A percentile compares a stretch with the other conserved stretches of the same genome.
Conservation (phyloP, 2,888 invertebrate genomes). For the Drosophila diplacantha region DNA sequence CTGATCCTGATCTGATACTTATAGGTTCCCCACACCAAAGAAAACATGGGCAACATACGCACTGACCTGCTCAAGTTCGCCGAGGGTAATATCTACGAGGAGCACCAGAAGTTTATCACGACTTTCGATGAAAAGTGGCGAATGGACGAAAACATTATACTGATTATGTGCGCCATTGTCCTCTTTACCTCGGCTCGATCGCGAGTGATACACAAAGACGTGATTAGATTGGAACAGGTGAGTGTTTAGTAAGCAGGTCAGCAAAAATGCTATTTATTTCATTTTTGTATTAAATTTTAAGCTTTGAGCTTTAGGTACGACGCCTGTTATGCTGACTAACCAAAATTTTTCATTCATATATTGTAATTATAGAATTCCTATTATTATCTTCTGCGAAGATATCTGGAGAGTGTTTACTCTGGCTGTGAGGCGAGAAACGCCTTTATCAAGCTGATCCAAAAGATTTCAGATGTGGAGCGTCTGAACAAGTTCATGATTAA, state of each 20-base stretch:
- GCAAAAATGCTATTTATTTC: neutral
- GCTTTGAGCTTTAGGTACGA: neutral
- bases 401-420: conserved; percentile 88
- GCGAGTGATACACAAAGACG: conserved; percentile 89
- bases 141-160: conserved; percentile 91
- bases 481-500: conserved; percentile 94
- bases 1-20: conserved; percentile 14
- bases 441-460: conserved; percentile 92
- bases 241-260: conserved; percentile 7
- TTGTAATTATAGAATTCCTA: conserved; percentile 86
- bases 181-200: conserved; percentile 91
- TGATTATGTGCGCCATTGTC: conserved; percentile 93
- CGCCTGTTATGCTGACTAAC: neutral
- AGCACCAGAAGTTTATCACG: conserved; percentile 89
- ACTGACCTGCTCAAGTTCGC: conserved; percentile 94
- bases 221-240: conserved; percentile 91
- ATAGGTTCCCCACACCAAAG: conserved; percentile 88
- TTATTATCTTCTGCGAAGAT: conserved; percentile 90
- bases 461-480: conserved; percentile 92
- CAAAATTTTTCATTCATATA: neutral
- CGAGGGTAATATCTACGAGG: conserved; percentile 91
- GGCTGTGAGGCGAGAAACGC: conserved; percentile 93
- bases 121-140: conserved; percentile 92
- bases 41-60: conserved; percentile 87
- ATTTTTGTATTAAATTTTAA: no score